A percentile compares a stretch with the other conserved stretches of the same genome.
These are phyloP conservation scores for Ariolimax columbianus DNA, from an alignment of 2,888 invertebrate species.

Conservation along the genomic window DNA sequence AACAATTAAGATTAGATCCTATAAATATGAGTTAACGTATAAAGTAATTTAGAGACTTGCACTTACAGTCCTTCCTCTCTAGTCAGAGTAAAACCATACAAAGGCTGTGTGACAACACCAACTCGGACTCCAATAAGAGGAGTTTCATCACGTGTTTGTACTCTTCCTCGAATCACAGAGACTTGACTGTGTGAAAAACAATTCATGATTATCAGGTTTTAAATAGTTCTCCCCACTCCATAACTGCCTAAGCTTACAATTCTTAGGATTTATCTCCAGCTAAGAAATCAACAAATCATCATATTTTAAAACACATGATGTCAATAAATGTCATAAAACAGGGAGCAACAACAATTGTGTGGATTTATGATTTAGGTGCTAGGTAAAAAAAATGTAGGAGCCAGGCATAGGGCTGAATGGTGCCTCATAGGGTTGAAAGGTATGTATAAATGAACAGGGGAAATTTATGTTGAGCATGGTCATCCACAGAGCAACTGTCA, in stretches of 20 bases:
- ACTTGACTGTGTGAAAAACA: conserved; percentile 88
- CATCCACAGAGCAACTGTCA: no score
- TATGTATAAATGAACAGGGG: no score
- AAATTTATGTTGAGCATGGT: no score
- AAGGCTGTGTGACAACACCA: conserved; percentile 93
- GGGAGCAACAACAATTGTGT: no score
- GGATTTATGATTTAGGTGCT: no score
- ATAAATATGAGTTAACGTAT: no score
- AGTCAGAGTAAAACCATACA: conserved; percentile 92
- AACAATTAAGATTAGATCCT: no score
- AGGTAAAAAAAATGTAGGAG: no score
- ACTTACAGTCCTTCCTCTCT: conserved; percentile 79
- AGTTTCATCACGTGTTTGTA: conserved; percentile 94
- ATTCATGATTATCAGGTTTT: background rate
- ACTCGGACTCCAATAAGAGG: conserved; percentile 98
- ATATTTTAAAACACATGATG: background rate
- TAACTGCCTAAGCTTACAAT: background rate
- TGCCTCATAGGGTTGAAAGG: no score
- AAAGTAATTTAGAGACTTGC: no score
- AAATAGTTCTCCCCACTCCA: background rate
- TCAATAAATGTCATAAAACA: no score
- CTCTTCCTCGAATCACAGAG: conserved; percentile 98
- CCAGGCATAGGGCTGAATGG: no score
- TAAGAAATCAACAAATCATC: background rate
- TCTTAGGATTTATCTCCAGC: background rate